Evolutionary conservation across 2,888 invertebrate species (phyloP).

Genomic region (Leucoptera coffeella): DNA sequence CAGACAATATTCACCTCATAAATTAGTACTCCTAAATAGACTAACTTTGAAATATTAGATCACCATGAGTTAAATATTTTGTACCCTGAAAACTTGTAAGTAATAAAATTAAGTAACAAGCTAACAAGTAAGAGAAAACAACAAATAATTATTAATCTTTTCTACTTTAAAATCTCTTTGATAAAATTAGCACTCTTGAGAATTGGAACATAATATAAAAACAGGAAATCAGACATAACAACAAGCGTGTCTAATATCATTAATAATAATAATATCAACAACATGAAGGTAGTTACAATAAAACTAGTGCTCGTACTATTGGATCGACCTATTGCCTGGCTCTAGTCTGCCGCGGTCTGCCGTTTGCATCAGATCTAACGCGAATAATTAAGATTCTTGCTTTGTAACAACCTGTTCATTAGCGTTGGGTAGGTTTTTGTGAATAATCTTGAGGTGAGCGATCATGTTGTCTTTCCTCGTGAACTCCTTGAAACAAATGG

Average conservation of each 20-base stretch:
- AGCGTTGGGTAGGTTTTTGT: constrained; percentile 56
- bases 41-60: constrained; percentile 36
- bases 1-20: constrained; percentile 29
- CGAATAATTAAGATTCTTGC: constrained; percentile 43
- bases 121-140: constrained; percentile 42
- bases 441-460: constrained; percentile 85
- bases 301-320: constrained; percentile 34
- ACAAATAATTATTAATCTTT: constrained; percentile 46
- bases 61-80: constrained; percentile 43
- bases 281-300: constrained; percentile 34
- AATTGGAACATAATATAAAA: constrained; percentile 47
- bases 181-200: constrained; percentile 46
- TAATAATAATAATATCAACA: constrained; percentile 34
- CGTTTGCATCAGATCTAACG: constrained; percentile 25
- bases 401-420: constrained; percentile 43
- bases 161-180: constrained; percentile 35
- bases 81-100: constrained; percentile 54
- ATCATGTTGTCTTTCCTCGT: constrained; percentile 90
- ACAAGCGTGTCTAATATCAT: constrained; percentile 29
- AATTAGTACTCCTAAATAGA: constrained; percentile 24
- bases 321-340: too few relatives aligned
- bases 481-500: constrained; percentile 82
- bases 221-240: constrained; percentile 41
- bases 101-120: constrained; percentile 51
- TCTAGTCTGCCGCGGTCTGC: not conserved